Evolutionary conservation across 2,888 invertebrate genomes (phyloP), one percentile per base, ranked within the genome.

Genomic region (Lumbricus terrestris): DNA sequence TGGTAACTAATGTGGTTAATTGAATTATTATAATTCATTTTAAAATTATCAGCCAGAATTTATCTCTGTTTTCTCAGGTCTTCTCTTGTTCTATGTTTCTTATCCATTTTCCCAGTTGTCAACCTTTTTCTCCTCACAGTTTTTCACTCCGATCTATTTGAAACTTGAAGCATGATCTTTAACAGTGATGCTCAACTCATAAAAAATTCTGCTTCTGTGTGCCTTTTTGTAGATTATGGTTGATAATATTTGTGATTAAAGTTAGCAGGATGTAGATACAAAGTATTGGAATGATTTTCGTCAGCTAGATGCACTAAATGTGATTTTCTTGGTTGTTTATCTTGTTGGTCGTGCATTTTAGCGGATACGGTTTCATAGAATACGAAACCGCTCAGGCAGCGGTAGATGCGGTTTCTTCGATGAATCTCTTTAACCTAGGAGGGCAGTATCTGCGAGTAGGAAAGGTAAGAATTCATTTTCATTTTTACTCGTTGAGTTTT

Each of bases 351-450:
- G 4, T 83, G 34, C 23, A 33, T 85, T 85, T 29, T 85, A 98
- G 99, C 95, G 99, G 99, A 82, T 99, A 98, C 95, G 99, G 99
- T 89, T 99, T 99, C 95, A 98, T 99, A 93, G 99, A 99, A 95
- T 99, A 99, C 95, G 98, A 98, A 93, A 97, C 97, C 35, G 97
- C 97, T 92, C 97, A 97, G 94, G 97, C 98, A 35, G 98, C 98
- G 92, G 96, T 97, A 90, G 99, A 99, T 96, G 99, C 99, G 91
- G 98, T 99, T 93, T 97, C 98, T 0, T 98, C 98, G 93, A 99
- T 99, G 99, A 99, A 99, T 96, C 96, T 99, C 93, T 99, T 99
- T 95, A 99, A 99, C 96, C 96, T 99, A 69, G 99, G 99, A 92
- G 99, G 99, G 0, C 99, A 99, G 95, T 97, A 97, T 93, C 95